Base-by-base conservation (phyloP, 2,797 vertebrate species). In the Melanitta fusca region DNA sequence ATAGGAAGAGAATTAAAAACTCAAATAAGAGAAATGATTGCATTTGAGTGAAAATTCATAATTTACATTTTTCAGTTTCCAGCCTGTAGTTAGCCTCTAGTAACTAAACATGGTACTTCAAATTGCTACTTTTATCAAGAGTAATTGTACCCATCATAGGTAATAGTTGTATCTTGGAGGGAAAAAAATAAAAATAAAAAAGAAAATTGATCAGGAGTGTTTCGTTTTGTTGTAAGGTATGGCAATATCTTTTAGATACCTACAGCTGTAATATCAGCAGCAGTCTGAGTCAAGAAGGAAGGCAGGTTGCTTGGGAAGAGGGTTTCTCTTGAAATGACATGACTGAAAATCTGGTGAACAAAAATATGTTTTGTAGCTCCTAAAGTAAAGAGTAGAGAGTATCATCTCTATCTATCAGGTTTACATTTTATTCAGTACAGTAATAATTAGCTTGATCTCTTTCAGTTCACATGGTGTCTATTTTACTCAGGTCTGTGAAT, bases 101-200 rank as follows among this genome's bases (percentile, higher is more conserved):
- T 47, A 66, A 72, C 8, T 53, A 45, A 72, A 43, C 22, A 5
- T 4, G 4, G 18, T 16, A 19, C 21, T 38, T 75, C 11, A 84
- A 70, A 72, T 45, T 65, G 6, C 7, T 75, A 9, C 51, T 49
- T 83, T 62, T 13, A 36, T 72, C 8, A 38, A 34, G 25, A 14
- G 4, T 43, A 58, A 47, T 41, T 12, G 4, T 25, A 38, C 15
- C 12, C 25, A 53, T 28, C 8, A 1, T 0, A 34, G 3, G 2
- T 4, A 75, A 43, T n/a, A 66, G 75, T 54, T 39, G 0, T 34
- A 6, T 10, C 16, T 66, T 53, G 10, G 45, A 49, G 13, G 47
- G 64, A 58, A 68, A 28, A 2, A 27, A 11, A 38, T 45, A 28
- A 4, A 54, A 68, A 58, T 60, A 28, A 2, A 27, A 11, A 38